Percentiles rank a stretch among this genome's conserved stretches.
Evolutionary conservation across 2,888 invertebrate species (phyloP).

Genomic region (Tenthredo livida): DNA sequence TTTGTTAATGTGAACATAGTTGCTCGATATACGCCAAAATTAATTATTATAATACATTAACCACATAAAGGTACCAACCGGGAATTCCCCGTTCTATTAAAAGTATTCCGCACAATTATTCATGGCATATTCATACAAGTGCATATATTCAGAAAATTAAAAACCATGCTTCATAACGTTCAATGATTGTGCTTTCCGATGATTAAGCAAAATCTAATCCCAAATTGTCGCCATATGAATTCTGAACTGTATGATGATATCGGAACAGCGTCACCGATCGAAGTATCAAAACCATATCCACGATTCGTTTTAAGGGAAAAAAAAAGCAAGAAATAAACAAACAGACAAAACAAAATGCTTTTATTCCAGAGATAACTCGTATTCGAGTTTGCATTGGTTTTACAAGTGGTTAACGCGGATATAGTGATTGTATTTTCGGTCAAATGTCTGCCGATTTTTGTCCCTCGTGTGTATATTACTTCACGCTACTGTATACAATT

Average conservation of each 20-base stretch:
- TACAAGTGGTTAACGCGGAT: conserved; percentile 55
- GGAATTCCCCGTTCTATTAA: not conserved
- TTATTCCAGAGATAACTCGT: conserved; percentile 50
- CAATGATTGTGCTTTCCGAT: not conserved
- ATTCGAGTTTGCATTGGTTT: conserved; percentile 51
- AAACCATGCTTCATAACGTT: not conserved
- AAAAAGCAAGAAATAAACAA: not conserved
- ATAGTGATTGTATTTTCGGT: conserved; percentile 60
- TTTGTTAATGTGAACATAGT: conserved; percentile 63
- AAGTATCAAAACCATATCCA: conserved; percentile 21
- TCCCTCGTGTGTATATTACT: conserved; percentile 48
- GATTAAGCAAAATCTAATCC: not conserved
- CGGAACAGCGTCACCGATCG: not conserved
- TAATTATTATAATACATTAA: conserved; percentile 26
- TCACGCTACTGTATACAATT: conserved; percentile 43
- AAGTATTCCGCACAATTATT: not conserved
- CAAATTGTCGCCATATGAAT: not conserved
- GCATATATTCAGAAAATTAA: not conserved
- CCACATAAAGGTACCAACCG: not conserved
- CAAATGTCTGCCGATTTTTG: conserved; percentile 61
- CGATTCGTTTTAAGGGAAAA: conserved; percentile 10
- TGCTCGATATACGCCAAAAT: conserved; percentile 35
- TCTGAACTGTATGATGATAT: not conserved
- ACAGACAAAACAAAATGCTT: conserved; percentile 21
- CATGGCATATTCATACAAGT: not conserved